Conservation (phyloP, 1,140 invertebrate genomes). For the Vanessa tameamea region DNA sequence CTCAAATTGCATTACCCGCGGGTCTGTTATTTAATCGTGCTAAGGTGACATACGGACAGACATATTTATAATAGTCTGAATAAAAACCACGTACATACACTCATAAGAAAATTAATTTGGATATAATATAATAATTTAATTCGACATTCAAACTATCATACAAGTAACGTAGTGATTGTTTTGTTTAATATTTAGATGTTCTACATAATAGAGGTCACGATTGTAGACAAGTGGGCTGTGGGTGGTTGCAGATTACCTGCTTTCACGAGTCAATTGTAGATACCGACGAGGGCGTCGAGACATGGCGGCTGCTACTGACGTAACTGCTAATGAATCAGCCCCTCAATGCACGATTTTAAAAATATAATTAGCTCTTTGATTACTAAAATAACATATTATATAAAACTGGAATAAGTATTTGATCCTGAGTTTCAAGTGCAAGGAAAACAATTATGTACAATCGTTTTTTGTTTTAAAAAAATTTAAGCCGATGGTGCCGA, state of each 20-base stretch:
- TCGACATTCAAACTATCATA: neutral
- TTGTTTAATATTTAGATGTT: neutral
- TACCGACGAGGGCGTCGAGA: conserved; percentile 50
- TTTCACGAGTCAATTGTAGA: conserved; percentile 65
- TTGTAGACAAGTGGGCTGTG: conserved; percentile 27
- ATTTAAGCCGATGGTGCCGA: no score
- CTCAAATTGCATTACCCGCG: no score
- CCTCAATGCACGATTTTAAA: neutral
- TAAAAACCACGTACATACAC: no score
- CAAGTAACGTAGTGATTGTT: neutral
- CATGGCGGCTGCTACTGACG: neutral
- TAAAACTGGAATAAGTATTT: no score
- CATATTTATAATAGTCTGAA: no score
- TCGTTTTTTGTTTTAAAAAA: neutral
- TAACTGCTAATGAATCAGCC: neutral
- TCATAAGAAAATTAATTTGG: no score
- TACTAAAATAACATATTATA: no score
- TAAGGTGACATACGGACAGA: neutral
- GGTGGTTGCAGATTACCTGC: conserved; percentile 47
- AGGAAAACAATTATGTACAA: neutral
- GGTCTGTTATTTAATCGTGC: no score
- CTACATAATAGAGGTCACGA: conserved; percentile 5
- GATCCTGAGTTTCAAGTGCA: no score
- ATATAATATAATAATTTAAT: no score
- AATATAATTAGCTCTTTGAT: neutral